Base-by-base conservation (phyloP, 2,113 vertebrate genomes). In the Archocentrus centrarchus region DNA sequence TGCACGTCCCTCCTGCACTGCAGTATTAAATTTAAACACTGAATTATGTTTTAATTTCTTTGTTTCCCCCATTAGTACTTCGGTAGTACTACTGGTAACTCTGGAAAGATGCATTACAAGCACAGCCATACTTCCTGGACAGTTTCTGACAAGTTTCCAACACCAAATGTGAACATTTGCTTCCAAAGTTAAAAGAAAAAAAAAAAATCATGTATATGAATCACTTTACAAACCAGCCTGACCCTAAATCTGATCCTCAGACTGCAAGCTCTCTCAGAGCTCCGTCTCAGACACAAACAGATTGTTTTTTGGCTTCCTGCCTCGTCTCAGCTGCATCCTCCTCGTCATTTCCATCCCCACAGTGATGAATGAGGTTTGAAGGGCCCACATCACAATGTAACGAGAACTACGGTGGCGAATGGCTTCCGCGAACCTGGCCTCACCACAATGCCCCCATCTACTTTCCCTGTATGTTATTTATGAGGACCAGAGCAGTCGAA, bases 261-360 rank as follows among this genome's bases (percentile, higher is more conserved):
- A 68, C 55, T 15, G 55, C 14, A 59, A 75, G 44, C 50, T 80
- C 68, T 53, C 81, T 75, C 59, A 2, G 24, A 87, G 83, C 82
- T 20, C 18, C 81, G 20, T 14, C 79, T 75, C 87, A 83, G 70
- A 88, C 82, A 81, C 80, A 64, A 64, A 59, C 81, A 79, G 82
- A 85, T 89, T 84, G 76, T 80, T 88, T 92, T 81, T 47, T 77
- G 68, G 50, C 53, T 64, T 78, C 84, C 79, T 1, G 80, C 77
- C 80, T 87, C 13, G 17, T 55, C 80, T 81, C 60, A 7, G 50
- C 76, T 60, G 7, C 5, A 9, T 59, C 68, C 73, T 78, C 82
- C 79, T 80, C 76, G 70, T 75, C 68, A 14, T 86, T 61, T 78
- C 81, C 79, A 27, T 79, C 79, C 55, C 76, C 2, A 37, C 44